phyloP scores from a whole-genome alignment of 1,140 invertebrate species.

The Halyomorpha halys region DNA sequence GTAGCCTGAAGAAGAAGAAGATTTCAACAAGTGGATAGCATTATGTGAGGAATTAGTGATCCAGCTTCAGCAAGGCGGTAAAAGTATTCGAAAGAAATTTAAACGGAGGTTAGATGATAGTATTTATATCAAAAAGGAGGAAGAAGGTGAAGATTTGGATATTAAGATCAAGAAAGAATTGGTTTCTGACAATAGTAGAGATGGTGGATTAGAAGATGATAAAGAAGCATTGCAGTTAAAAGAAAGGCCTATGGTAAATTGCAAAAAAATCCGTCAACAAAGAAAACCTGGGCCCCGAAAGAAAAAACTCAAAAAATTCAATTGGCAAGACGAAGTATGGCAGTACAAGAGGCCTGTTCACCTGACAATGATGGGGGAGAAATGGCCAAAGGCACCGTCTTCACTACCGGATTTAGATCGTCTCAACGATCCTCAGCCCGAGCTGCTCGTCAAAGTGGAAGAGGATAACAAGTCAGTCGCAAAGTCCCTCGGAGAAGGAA shows the following conservation, averaged over 20 bases:
- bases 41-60: slow-evolving; percentile 9
- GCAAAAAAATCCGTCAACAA: slow-evolving; percentile 19
- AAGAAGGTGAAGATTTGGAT: background rate
- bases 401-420: slow-evolving; percentile 66
- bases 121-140: slow-evolving; percentile 6
- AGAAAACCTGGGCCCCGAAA: slow-evolving; percentile 20
- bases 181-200: slow-evolving; percentile 10
- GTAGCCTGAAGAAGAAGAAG: slow-evolving; percentile 15
- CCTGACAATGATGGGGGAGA: slow-evolving; percentile 62
- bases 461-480: slow-evolving; percentile 42
- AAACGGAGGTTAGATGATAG: slow-evolving; percentile 1
- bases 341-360: slow-evolving; percentile 67
- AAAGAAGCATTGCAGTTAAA: slow-evolving; percentile 8
- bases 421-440: slow-evolving; percentile 46
- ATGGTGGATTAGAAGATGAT: slow-evolving; percentile 14
- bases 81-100: background rate
- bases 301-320: slow-evolving; percentile 51
- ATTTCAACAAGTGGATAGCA: slow-evolving; percentile 14
- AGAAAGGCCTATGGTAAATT: background rate
- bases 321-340: slow-evolving; percentile 71
- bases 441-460: slow-evolving; percentile 33
- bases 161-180: slow-evolving; percentile 8
- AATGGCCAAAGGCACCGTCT: slow-evolving; percentile 44
- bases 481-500: slow-evolving; percentile 34
- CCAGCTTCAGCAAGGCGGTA: slow-evolving; percentile 6